Base-by-base conservation (phyloP, 2,888 invertebrate genomes). In the Brachyptera putata region DNA sequence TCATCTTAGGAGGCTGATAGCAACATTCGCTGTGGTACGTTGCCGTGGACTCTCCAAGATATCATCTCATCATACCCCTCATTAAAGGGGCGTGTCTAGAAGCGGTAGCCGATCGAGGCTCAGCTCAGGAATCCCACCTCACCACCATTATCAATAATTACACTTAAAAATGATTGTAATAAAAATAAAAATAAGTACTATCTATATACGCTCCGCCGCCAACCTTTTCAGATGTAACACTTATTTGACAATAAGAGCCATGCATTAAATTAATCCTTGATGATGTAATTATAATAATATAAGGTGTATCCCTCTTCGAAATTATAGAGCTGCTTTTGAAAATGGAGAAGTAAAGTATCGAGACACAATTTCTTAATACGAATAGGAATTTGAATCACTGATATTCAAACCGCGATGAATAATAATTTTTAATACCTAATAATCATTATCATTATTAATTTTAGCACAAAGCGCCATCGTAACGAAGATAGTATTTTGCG, bases 71-170 rank as follows among this genome's bases (percentile, higher is more conserved):
- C 53, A 36, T 16, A n/a, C 14, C 34, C 21, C 53, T 53, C 36
- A 53, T 53, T 36, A 53, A 53, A 30, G 30, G 53, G 53, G 53
- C 36, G 53, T 13, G 30, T 13, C 50, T 30, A 16, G 30, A 34
- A 36, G 53, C 36, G 24, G 53, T 34, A 53, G 53, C 53, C 36
- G 18, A 13, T 36, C 16, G 5, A 49, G 24, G 24, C 50, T 16
- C 16, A 14, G 53, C 53, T 18, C 18, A 11, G 46, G 53, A 34
- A 53, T 53, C 22, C 53, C 21, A 36, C 53, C 53, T 36, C 18
- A 53, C 53, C 34, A 53, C 53, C 34, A 53, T 53, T 53, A 53
- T 53, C 36, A 53, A 53, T 53, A 53, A 53, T 53, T 53, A 34
- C 53, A 16, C 34, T 36, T 30, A 53, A 16, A 26, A 50, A 50